Evolutionary conservation across 2,113 vertebrate species (phyloP).

Genomic region (Pungitius pungitius): DNA sequence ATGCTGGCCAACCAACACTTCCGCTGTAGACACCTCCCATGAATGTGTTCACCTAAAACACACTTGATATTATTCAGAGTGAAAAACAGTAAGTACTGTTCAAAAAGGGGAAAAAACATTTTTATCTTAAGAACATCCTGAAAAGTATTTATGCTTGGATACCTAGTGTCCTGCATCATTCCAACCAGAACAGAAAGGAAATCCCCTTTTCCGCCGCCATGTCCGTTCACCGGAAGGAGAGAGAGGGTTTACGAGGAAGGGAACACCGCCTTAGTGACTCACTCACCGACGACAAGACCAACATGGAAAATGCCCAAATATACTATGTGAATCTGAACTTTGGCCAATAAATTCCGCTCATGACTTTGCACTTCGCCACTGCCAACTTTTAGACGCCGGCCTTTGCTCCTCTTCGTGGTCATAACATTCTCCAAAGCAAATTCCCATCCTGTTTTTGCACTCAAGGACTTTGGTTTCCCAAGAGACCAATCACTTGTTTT

Average conservation of each 20-base stretch:
- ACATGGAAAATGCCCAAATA: conserved; percentile 16
- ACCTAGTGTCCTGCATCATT: conserved; percentile 42
- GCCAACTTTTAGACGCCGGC: conserved; percentile 34
- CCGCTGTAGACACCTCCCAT: conserved; percentile 9
- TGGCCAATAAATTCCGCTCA: conserved; percentile 59
- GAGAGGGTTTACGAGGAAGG: conserved; percentile 57
- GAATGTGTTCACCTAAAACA: conserved; percentile 21
- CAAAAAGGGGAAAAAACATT: conserved; percentile 19
- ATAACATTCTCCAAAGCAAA: conserved; percentile 56
- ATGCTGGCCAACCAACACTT: conserved; percentile 3
- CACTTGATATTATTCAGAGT: conserved; percentile 6
- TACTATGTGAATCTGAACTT: conserved; percentile 7
- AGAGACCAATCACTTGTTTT: conserved; percentile 65
- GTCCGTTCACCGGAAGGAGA: conserved; percentile 57
- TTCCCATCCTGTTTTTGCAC: conserved; percentile 75
- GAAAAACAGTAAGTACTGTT: conserved; percentile 37
- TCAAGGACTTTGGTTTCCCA: conserved; percentile 44
- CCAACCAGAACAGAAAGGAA: conserved; percentile 45
- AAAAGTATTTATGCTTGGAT: conserved; percentile 56
- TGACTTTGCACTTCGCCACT: conserved; percentile 32
- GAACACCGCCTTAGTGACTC: conserved; percentile 18
- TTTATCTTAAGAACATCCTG: conserved; percentile 67
- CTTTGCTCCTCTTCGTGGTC: conserved; percentile 29
- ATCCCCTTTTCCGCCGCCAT: conserved; percentile 52
- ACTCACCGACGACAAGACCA: conserved; percentile 10